phyloP scores from a whole-genome alignment of 2,113 vertebrate genomes.

The Bufo gargarizans region DNA sequence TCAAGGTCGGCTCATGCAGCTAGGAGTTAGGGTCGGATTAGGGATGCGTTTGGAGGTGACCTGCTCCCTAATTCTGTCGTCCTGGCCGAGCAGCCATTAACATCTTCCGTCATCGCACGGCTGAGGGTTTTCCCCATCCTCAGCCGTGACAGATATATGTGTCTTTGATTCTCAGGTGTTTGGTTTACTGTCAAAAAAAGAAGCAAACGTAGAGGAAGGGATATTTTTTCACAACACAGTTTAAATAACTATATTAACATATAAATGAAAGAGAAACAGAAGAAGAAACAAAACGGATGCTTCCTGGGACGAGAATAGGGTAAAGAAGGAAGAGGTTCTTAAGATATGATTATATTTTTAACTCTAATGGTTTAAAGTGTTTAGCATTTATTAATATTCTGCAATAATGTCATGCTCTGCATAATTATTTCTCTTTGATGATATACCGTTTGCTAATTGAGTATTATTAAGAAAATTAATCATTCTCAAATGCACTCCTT shows the following conservation, averaged over 20 bases:
- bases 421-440: not conserved
- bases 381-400: not conserved
- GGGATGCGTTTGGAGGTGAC: too few species aligned
- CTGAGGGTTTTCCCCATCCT: too few species aligned
- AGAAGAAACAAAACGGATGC: not conserved
- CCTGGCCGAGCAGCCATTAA: too few species aligned
- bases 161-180: too few species aligned
- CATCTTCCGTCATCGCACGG: too few species aligned
- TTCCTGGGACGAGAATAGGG: not conserved
- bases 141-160: too few species aligned
- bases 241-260: not conserved
- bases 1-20: too few species aligned
- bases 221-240: not conserved
- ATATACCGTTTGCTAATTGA: not conserved
- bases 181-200: too few species aligned
- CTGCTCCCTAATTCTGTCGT: too few species aligned
- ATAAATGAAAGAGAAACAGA: not conserved
- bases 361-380: not conserved
- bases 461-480: not conserved
- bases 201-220: not conserved
- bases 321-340: not conserved
- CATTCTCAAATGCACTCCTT: not conserved
- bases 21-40: too few species aligned
- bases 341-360: not conserved
- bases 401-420: not conserved